These are phyloP conservation scores for Nesidiocoris tenuis DNA, from an alignment of 2,888 invertebrate genomes.

Conservation along the genomic window DNA sequence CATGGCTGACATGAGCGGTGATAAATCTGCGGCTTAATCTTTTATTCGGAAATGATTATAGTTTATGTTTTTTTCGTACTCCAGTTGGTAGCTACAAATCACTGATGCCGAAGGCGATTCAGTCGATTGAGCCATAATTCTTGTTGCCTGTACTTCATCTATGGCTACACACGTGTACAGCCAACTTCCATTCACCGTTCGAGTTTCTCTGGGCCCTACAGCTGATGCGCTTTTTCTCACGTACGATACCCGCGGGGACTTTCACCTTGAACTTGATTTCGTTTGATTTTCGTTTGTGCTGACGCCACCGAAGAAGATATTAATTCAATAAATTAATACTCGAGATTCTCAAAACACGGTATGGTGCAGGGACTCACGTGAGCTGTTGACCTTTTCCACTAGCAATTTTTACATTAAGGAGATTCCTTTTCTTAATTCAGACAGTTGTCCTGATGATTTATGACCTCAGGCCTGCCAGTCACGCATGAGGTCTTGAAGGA, in stretches of 20 bases:
- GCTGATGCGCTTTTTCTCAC: slow-evolving; percentile 12
- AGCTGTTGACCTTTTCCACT: no score
- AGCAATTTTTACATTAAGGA: no score
- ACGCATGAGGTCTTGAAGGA: no score
- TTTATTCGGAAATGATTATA: background rate
- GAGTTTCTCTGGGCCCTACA: slow-evolving; percentile 20
- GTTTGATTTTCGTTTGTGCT: slow-evolving; percentile 1
- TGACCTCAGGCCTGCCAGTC: no score
- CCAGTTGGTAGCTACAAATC: background rate
- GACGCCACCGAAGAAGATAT: no score
- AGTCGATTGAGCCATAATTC: background rate
- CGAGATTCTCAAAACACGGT: background rate
- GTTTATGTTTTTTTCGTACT: background rate
- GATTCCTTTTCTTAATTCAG: no score
- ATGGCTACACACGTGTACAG: background rate
- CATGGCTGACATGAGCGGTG: no score
- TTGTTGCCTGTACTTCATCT: background rate
- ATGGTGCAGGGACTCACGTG: no score
- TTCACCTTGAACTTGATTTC: slow-evolving; percentile 33
- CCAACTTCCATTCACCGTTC: background rate
- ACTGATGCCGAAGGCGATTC: background rate
- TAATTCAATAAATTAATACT: no score
- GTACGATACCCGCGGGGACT: slow-evolving; percentile 8
- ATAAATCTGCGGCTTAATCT: background rate
- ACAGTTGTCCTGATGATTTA: no score